Evolutionary conservation across 2,113 vertebrate species (phyloP), one percentile per base, ranked within the genome.

Genomic region (Lethenteron camtschaticum): DNA sequence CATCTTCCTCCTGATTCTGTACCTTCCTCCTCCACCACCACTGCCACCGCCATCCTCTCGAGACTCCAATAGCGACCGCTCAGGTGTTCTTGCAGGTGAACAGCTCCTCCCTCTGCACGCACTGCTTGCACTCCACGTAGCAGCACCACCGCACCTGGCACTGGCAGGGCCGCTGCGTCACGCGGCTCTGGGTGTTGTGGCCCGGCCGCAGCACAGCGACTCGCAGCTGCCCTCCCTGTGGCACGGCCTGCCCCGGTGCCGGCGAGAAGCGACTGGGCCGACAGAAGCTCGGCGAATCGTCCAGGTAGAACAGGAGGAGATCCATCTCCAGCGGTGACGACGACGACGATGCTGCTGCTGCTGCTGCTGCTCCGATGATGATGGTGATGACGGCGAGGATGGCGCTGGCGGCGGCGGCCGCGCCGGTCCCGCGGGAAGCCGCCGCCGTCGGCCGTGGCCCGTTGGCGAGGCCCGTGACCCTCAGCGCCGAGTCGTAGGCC

Each of bases 101-200:
- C 69, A 99, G 88, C 76, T 99, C 94, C 75, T 99, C 94, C 9
- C 87, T 83, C 81, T 96, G 94, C 1, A 89, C 92, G 77, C 94
- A 99, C 71, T 96, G 90, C 78, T 95, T 88, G 79, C 94, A 96
- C 77, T 97, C 92, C 71, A 97, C 94, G 0, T 97, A 97, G 81
- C 94, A 99, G 81, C 94, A 99, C 94, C 92, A 99, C 73, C 92
- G 87, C 72, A 99, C 94, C 77, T 96, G 94, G 78, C 94, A 97
- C 77, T 97, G 92, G 79, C 94, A 99, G 0, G 92, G 90, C 16
- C 90, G 79, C 0, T 90, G 96, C 76, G 96, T 87, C 76, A 90
- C 92, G 3, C 88, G 77, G 75, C 92, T 99, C 77, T 99, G 90
- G 1, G 90, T 99, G 78, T 99, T 97, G 77, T 99, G 89, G 70